Base-by-base conservation (phyloP, 2,888 invertebrate genomes). In the Meganola albula region DNA sequence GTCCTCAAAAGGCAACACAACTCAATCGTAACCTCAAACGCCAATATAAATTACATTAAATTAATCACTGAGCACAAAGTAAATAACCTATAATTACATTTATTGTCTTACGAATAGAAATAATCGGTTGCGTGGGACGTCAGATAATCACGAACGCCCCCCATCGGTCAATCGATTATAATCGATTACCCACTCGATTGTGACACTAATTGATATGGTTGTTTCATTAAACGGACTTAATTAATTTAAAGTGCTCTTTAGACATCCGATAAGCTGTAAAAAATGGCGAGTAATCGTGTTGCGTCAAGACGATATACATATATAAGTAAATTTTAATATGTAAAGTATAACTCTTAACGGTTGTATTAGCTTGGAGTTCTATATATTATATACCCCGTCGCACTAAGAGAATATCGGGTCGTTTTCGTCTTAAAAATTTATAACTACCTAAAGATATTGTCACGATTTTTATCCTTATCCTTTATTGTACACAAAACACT, bases 171-270 rank as follows among this genome's bases (percentile, higher is more conserved):
- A 64, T 69, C 61, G 60, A 67, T 71, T 72, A 63, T 58, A 67
- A 71, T 63, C 55, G 61, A 43, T 65, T 62, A 51, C 48, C 48
- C 48, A 54, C 53, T 61, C 60, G 58, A 64, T 63, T 58, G 60
- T 63, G 70, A 68, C 74, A 66, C 58, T 76, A 76, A 79, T 78
- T 63, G 74, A 74, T 71, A 58, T 49, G 49, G 55, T 64, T 62
- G 68, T 71, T 63, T 60, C 58, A 61, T 58, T 68, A 71, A 71
- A 68, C 52, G 56, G 44, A 57, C 54, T 62, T 72, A 74, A 78
- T 77, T 74, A 69, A 71, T 73, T 70, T 61, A 62, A 70, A 57
- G 64, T 62, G 61, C 50, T 48, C 47, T 37, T 44, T 34, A 53
- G 52, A 58, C 53, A 42, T 67, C 54, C 58, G 58, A 56, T 47